Evolutionary conservation across 2,797 vertebrate species (phyloP).

Genomic region (Anguilla pacifica): DNA sequence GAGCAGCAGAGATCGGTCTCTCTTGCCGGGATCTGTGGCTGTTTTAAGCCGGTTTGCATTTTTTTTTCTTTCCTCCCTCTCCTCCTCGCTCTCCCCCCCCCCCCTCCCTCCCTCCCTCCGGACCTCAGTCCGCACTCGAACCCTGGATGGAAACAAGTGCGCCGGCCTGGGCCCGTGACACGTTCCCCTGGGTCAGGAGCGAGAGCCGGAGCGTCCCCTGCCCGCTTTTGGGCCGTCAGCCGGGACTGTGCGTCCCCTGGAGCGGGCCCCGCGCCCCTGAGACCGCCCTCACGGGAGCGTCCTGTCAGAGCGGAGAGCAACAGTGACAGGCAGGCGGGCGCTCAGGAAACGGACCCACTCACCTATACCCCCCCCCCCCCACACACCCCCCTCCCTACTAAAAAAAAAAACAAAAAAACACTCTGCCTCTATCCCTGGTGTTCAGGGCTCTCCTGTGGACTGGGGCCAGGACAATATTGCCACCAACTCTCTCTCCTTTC

Average conservation of each 20-base stretch:
- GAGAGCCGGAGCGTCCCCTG: constrained; percentile 44
- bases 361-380: constrained; percentile 61
- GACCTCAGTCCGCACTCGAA: constrained; percentile 54
- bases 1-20: constrained; percentile 53
- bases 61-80: background rate
- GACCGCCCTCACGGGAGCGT: constrained; percentile 25
- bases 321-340: constrained; percentile 74
- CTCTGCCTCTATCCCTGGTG: background rate
- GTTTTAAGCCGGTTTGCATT: constrained; percentile 46
- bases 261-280: background rate
- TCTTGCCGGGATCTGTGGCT: constrained; percentile 53
- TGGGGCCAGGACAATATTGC: constrained; percentile 67
- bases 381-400: constrained; percentile 39
- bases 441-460: constrained; percentile 25
- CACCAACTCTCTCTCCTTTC: constrained; percentile 31
- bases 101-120: constrained; percentile 9
- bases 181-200: constrained; percentile 38
- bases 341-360: constrained; percentile 59
- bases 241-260: background rate
- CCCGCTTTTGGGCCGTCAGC: constrained; percentile 65
- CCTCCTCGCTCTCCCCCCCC: background rate
- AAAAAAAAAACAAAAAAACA: constrained; percentile 38
- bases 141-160: constrained; percentile 61
- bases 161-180: constrained; percentile 63
- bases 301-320: constrained; percentile 66